These are phyloP conservation scores for Aplysina aerophoba DNA, from an alignment of 37 sponge, comb jelly and placozoan species.

Conservation along the genomic window DNA sequence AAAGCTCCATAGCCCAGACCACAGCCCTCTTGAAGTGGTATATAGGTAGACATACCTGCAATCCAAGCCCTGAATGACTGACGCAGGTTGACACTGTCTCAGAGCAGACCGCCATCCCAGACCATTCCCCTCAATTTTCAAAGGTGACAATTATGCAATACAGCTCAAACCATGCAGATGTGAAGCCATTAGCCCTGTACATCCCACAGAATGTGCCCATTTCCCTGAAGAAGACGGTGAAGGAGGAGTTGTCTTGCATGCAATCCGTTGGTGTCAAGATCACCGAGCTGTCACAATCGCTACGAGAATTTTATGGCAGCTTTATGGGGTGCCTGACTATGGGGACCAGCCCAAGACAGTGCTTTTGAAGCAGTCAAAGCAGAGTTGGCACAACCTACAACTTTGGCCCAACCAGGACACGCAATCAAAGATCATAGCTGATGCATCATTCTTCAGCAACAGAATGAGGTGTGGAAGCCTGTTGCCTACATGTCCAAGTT, in stretches of 20 bases:
- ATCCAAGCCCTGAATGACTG: neutral
- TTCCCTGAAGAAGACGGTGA: neutral
- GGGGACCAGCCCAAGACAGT: neutral
- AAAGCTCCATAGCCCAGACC: neutral
- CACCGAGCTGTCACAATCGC: too few relatives aligned
- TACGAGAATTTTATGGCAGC: too few relatives aligned
- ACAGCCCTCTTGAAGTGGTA: neutral
- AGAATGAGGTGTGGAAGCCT: too few relatives aligned
- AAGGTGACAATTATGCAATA: neutral
- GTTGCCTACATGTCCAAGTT: too few relatives aligned
- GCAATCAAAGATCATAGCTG: neutral
- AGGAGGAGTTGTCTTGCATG: too few relatives aligned
- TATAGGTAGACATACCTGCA: neutral
- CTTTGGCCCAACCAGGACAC: neutral
- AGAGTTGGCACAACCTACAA: conserved; percentile 8
- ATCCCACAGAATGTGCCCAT: neutral
- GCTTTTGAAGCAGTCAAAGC: too few relatives aligned
- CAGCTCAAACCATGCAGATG: conserved; percentile 1
- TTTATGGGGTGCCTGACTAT: too few relatives aligned
- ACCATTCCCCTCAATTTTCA: neutral
- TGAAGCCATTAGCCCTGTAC: neutral
- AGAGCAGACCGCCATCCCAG: conserved; percentile 9
- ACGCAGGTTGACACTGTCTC: neutral
- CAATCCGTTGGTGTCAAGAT: neutral
- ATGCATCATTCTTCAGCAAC: neutral